These are phyloP conservation scores for Lithophane leautieri DNA, from an alignment of 2,888 invertebrate species.

Conservation along the genomic window DNA sequence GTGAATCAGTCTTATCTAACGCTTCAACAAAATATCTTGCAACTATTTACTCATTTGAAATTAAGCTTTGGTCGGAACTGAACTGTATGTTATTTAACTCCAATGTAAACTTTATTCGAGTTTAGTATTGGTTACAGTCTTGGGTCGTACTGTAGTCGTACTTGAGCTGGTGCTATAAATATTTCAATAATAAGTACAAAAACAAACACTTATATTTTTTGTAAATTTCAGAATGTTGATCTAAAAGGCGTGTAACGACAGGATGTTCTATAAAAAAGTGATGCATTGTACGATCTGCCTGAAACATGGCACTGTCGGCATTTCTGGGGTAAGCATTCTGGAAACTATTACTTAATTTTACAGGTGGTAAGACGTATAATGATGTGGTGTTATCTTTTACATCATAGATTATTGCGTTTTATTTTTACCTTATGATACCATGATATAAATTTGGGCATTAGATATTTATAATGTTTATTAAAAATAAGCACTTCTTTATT, in stretches of 20 bases:
- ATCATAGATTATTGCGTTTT: conserved; percentile 35
- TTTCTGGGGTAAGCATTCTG: conserved; percentile 79
- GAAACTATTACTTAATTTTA: conserved; percentile 25
- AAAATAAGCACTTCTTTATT: not conserved
- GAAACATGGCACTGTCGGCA: conserved; percentile 77
- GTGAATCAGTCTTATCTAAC: conserved; percentile 9
- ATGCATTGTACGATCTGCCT: conserved; percentile 84
- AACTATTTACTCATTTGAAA: conserved; percentile 40
- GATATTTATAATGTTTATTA: not conserved
- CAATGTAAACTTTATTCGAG: conserved; percentile 19
- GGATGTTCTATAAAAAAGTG: conserved; percentile 85
- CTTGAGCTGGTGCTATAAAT: not conserved
- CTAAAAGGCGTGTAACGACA: conserved; percentile 65
- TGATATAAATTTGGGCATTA: not conserved
- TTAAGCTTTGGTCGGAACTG: conserved; percentile 16
- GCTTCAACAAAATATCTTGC: conserved; percentile 7
- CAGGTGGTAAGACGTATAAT: not conserved
- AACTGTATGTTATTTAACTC: conserved; percentile 41
- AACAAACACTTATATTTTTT: conserved; percentile 31
- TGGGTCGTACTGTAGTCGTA: not conserved
- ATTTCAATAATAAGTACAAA: not conserved
- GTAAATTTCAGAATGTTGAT: conserved; percentile 82
- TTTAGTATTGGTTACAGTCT: conserved; percentile 21
- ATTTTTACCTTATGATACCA: conserved; percentile 15
- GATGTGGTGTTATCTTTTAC: conserved; percentile 25